Percentiles rank a stretch among this genome's conserved stretches.
Conservation (phyloP, 2,797 vertebrate genomes). For the Spinibarbus caldwelli region DNA sequence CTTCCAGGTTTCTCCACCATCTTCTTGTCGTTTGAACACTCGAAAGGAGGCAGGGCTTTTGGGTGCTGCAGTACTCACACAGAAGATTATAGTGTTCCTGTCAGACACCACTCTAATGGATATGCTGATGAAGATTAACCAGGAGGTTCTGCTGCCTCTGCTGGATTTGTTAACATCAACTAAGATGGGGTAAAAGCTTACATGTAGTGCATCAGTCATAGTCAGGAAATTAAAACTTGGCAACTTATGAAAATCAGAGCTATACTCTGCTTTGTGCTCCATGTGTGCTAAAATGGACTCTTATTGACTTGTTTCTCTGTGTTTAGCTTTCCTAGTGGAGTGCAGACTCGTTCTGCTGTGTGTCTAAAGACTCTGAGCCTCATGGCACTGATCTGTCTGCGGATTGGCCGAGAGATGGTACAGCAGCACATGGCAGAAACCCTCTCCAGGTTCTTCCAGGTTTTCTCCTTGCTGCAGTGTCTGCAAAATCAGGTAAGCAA, state of each 20-base stretch:
- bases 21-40: conserved; percentile 89
- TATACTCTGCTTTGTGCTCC: too few species aligned
- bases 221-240: background rate
- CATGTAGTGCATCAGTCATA: background rate
- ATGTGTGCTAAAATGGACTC: too few species aligned
- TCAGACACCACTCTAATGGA: conserved; percentile 98
- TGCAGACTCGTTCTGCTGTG: conserved; percentile 90
- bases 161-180: conserved; percentile 91
- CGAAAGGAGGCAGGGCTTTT: conserved; percentile 95
- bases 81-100: conserved; percentile 94
- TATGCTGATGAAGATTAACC: conserved; percentile 96
- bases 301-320: conserved; percentile 51
- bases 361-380: conserved; percentile 95
- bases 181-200: conserved; percentile 79
- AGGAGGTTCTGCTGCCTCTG: conserved; percentile 92
- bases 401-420: conserved; percentile 98
- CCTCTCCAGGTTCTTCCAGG: conserved; percentile 86
- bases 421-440: conserved; percentile 94
- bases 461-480: conserved; percentile 87
- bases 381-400: conserved; percentile 93
- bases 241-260: background rate
- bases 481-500: conserved; percentile 85
- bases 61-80: conserved; percentile 89
- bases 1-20: conserved; percentile 82
- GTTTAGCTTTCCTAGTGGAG: conserved; percentile 91